Evolutionary conservation across 2,888 invertebrate genomes (phyloP).

Genomic region (Podotricha telesiphe): DNA sequence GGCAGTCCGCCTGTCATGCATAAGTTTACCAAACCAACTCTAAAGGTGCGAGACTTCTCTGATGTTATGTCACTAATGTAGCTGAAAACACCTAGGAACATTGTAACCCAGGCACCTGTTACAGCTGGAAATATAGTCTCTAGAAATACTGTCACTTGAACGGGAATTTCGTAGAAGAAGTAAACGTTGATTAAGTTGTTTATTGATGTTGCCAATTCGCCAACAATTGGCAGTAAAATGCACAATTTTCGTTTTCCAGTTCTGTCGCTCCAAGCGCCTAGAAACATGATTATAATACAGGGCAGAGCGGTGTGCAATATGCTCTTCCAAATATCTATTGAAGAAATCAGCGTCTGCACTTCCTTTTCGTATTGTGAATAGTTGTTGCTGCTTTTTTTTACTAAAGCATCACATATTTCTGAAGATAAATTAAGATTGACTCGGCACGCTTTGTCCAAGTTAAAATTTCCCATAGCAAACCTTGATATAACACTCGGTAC

Average conservation of each 20-base stretch:
- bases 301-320: slow-evolving; percentile 82
- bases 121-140: slow-evolving; percentile 81
- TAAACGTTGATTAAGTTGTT: slow-evolving; percentile 82
- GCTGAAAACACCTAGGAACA: slow-evolving; percentile 85
- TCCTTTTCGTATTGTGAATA: slow-evolving; percentile 85
- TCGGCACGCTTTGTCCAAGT: slow-evolving; percentile 76
- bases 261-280: slow-evolving; percentile 86
- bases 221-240: slow-evolving; percentile 82
- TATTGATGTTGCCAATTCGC: slow-evolving; percentile 78
- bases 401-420: slow-evolving; percentile 69
- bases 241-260: slow-evolving; percentile 82
- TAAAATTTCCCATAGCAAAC: slow-evolving; percentile 85
- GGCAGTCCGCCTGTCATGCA: slow-evolving; percentile 84
- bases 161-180: slow-evolving; percentile 83
- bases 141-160: slow-evolving; percentile 78
- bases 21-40: slow-evolving; percentile 85
- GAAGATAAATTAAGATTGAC: slow-evolving; percentile 67
- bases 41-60: slow-evolving; percentile 82
- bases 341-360: slow-evolving; percentile 83
- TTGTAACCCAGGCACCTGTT: slow-evolving; percentile 83
- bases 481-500: slow-evolving; percentile 87
- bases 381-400: slow-evolving; percentile 72
- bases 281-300: slow-evolving; percentile 81
- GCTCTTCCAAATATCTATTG: slow-evolving; percentile 83
- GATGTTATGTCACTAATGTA: slow-evolving; percentile 85